phyloP scores from a whole-genome alignment of 1,140 invertebrate species.

The Drosophila guanche region DNA sequence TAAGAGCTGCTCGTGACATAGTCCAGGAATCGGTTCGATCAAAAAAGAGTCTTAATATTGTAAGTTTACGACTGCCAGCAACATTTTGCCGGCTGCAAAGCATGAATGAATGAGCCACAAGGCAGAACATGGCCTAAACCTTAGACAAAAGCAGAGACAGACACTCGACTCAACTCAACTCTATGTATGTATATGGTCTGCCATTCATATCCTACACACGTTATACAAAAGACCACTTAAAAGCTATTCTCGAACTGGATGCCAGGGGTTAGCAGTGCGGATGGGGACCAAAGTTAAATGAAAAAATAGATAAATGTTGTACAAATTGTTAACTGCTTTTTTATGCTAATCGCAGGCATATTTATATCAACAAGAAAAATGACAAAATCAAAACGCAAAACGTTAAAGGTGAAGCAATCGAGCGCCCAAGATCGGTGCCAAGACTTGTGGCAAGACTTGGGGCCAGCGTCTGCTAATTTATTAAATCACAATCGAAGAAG shows the following conservation, averaged over 20 bases:
- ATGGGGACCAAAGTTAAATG: constrained; percentile 37
- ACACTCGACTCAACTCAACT: too few species aligned
- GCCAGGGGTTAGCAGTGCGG: background rate
- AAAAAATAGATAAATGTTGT: constrained; percentile 82
- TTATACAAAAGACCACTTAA: constrained; percentile 76
- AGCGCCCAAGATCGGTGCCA: constrained; percentile 32
- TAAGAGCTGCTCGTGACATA: too few species aligned
- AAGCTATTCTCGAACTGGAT: constrained; percentile 23
- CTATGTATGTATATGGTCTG: constrained; percentile 32
- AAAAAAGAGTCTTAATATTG: constrained; percentile 38
- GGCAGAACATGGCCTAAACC: constrained; percentile 10
- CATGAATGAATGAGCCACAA: constrained; percentile 44
- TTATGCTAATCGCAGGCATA: constrained; percentile 76
- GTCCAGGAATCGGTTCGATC: constrained; percentile 8
- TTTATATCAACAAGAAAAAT: constrained; percentile 69
- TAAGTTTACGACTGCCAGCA: constrained; percentile 25
- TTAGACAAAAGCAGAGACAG: constrained; percentile 23
- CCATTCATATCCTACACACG: constrained; percentile 66
- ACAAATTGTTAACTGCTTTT: constrained; percentile 83
- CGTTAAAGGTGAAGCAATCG: constrained; percentile 53
- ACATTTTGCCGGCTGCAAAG: background rate
- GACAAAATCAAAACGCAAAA: constrained; percentile 79
- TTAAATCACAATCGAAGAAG: constrained; percentile 43
- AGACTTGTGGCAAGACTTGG: background rate
- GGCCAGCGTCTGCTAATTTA: constrained; percentile 32